A percentile compares a stretch with the other conserved stretches of the same genome.
Conservation (phyloP, 2,888 invertebrate species). For the Pristionchus arcanus region DNA sequence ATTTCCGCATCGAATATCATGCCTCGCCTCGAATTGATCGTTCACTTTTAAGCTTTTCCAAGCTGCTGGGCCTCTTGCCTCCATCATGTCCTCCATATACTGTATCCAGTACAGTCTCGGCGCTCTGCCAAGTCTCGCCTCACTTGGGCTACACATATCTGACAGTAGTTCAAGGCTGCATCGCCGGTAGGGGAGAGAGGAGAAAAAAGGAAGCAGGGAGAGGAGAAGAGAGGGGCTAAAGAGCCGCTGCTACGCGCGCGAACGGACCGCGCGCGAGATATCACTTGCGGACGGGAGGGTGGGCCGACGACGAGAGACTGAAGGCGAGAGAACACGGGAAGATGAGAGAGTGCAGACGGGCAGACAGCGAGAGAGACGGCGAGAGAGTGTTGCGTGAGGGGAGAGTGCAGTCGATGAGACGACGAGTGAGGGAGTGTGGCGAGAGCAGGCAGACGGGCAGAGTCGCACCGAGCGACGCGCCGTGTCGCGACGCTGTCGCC, state of each 20-base stretch:
- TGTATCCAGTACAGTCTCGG: neutral
- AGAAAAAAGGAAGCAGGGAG: neutral
- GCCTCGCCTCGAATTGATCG: neutral
- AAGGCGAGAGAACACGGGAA: neutral
- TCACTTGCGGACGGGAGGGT: neutral
- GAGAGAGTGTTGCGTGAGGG: neutral
- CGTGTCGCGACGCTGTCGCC: constrained; percentile 15
- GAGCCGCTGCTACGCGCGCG: neutral
- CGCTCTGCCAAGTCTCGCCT: constrained; percentile 17
- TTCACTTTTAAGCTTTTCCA: neutral
- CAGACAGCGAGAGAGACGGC: neutral
- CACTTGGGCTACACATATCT: neutral
- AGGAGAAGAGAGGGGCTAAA: neutral
- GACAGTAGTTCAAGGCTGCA: neutral
- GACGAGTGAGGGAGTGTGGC: neutral
- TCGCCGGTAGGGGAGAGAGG: neutral
- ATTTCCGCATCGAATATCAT: neutral
- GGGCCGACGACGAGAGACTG: neutral
- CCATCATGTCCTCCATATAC: neutral
- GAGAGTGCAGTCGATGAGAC: constrained; percentile 37
- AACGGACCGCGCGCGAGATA: constrained; percentile 9
- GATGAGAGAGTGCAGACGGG: constrained; percentile 56
- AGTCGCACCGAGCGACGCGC: neutral
- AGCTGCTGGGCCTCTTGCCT: neutral
- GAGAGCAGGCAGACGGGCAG: constrained; percentile 1